Percentiles rank a stretch among this genome's conserved stretches.
These are phyloP conservation scores for Drepana arcuata DNA, from an alignment of 1,140 invertebrate genomes.

Conservation along the genomic window DNA sequence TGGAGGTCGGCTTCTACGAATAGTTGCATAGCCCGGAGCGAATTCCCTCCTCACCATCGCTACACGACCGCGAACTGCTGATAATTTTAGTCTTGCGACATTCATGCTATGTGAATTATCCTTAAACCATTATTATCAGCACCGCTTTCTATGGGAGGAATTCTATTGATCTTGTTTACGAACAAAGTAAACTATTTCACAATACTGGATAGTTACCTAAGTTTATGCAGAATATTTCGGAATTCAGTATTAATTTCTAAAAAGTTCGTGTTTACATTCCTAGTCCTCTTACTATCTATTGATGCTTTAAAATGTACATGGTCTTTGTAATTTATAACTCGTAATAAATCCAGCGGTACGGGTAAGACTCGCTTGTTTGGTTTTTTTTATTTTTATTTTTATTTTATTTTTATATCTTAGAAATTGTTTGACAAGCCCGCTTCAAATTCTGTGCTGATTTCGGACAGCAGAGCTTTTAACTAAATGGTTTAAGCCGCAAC, in stretches of 20 bases:
- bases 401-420: too few relatives aligned
- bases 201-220: too few relatives aligned
- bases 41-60: slow-evolving; percentile 13
- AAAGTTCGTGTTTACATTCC: not conserved
- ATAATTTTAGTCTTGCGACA: slow-evolving; percentile 35
- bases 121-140: slow-evolving; percentile 33
- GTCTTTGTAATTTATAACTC: too few relatives aligned
- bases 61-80: slow-evolving; percentile 27
- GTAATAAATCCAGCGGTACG: too few relatives aligned
- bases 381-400: too few relatives aligned
- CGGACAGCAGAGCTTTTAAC: too few relatives aligned
- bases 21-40: slow-evolving; percentile 26
- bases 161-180: slow-evolving; percentile 13
- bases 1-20: slow-evolving; percentile 13
- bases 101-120: slow-evolving; percentile 43
- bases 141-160: slow-evolving; percentile 19
- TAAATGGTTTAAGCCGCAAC: too few relatives aligned
- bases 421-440: too few relatives aligned
- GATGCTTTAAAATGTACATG: too few relatives aligned
- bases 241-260: not conserved
- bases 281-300: not conserved
- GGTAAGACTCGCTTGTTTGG: too few relatives aligned
- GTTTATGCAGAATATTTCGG: not conserved
- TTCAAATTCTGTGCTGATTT: too few relatives aligned
- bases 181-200: too few relatives aligned